Evolutionary conservation across 1,140 invertebrate genomes (phyloP), one percentile per base, ranked within the genome.

Genomic region (Drosophila setifemur): DNA sequence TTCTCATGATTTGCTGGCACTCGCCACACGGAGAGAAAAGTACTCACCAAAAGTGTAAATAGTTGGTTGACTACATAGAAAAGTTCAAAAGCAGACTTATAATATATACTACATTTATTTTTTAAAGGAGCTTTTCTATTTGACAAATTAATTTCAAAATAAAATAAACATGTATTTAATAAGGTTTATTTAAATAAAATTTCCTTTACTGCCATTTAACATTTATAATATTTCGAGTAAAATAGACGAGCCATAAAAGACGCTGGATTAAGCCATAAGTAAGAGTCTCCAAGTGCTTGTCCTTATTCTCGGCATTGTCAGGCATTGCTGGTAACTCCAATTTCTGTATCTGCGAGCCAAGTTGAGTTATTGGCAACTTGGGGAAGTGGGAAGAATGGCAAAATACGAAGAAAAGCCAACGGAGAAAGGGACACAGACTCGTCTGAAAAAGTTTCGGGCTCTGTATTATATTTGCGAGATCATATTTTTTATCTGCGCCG

Each of bases 291-390:
- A 12, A 33, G 11, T 5, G 4, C 29, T 40, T 29, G 18, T 7
- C 4, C 11, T 37, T 31, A 3, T 19, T 52, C 33, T 21, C 19
- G 23, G 18, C 26, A 21, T n/a, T 33, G 37, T 25, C 26, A n/a
- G n/a, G n/a, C n/a, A n/a, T 28, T 39, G 12, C n/a, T 3, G 16
- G 33, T 16, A 68, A 49, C 67, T 69, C 70, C 42, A 69, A 48
- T 69, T 69, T 35, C 40, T 42, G 26, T 44, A 47, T 69, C 50
- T 42, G 23, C 23, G 26, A 33, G 11, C 25, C 25, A 54, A 25
- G 25, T 12, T 71, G 67, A 71, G 16, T 71, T 71, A 71, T 71
- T 71, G 67, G 66, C 67, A 43, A 37, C 67, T 71, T 35, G 67
- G 69, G 48, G 21, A 19, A 37, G 57, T 18, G n/a, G 4, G 3